Percentiles rank a stretch among this genome's conserved stretches.
Conservation (phyloP, 2,888 invertebrate genomes). For the Sesia bembeciformis region DNA sequence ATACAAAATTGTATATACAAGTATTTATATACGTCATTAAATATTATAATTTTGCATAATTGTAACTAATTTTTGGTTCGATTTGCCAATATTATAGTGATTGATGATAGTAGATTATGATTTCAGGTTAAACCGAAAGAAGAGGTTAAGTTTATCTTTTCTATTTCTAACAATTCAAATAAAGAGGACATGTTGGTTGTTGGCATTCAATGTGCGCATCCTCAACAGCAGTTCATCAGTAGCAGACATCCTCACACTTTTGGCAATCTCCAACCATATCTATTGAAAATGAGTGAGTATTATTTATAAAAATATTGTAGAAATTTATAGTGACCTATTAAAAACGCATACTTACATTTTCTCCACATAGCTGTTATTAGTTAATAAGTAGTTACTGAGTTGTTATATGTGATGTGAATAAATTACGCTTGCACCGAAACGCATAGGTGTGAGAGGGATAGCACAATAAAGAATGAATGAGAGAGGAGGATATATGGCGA, state of each 20-base stretch:
- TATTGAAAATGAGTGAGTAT: slow-evolving; percentile 29
- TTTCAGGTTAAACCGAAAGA: slow-evolving; percentile 40
- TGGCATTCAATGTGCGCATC: slow-evolving; percentile 41
- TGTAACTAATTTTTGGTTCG: no score
- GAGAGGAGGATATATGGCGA: no score
- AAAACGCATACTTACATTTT: no score
- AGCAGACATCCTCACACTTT: slow-evolving; percentile 32
- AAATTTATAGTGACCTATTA: no score
- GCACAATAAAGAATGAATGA: no score
- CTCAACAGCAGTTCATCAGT: slow-evolving; percentile 40
- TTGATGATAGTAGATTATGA: slow-evolving; percentile 1
- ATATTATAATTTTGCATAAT: no score
- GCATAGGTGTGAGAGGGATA: no score
- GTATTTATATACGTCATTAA: no score
- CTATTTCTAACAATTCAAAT: slow-evolving; percentile 34
- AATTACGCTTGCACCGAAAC: neutral
- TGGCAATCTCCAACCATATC: slow-evolving; percentile 24
- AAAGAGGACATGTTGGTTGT: slow-evolving; percentile 34
- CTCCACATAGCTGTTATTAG: no score
- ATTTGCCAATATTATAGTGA: no score
- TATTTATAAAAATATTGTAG: neutral
- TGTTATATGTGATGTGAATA: neutral
- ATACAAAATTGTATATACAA: no score
- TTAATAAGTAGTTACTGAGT: no score
- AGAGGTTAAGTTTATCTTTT: slow-evolving; percentile 31